Conservation (phyloP, 2,888 invertebrate species). For the Crossocerus cetratus region DNA sequence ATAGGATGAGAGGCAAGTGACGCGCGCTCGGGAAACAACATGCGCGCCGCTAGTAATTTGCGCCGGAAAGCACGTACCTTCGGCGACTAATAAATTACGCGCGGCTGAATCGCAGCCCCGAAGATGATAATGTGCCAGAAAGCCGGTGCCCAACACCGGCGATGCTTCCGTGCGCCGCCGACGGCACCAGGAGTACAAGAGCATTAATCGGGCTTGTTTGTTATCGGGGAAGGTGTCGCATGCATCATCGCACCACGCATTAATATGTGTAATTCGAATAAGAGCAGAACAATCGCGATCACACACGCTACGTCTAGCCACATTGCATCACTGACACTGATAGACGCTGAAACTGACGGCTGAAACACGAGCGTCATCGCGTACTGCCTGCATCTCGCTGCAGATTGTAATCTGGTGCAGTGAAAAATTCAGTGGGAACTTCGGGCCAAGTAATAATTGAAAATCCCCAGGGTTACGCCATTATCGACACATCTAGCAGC, state of each 20-base stretch:
- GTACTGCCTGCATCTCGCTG: conserved; percentile 23
- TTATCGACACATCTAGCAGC: too few relatives aligned
- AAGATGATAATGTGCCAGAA: background rate
- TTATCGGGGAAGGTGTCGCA: background rate
- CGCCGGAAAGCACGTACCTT: background rate
- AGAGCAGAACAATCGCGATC: background rate
- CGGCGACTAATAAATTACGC: background rate
- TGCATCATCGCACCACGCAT: background rate
- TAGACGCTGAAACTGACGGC: background rate
- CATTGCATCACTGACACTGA: background rate
- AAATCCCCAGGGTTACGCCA: too few relatives aligned
- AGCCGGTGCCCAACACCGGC: background rate
- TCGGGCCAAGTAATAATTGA: too few relatives aligned
- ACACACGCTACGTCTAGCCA: background rate
- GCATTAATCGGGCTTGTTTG: background rate
- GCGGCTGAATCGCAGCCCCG: background rate
- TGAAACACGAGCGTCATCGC: background rate
- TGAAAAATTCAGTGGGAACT: too few relatives aligned
- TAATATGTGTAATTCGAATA: conserved; percentile 2
- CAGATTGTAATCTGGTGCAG: too few relatives aligned
- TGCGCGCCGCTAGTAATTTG: background rate
- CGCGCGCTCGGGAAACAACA: conserved; percentile 15
- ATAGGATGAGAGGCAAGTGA: conserved; percentile 26
- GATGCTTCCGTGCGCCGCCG: background rate
- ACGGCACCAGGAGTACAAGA: background rate